phyloP scores from a whole-genome alignment of 2,113 vertebrate species.

The Dinomys branickii region DNA sequence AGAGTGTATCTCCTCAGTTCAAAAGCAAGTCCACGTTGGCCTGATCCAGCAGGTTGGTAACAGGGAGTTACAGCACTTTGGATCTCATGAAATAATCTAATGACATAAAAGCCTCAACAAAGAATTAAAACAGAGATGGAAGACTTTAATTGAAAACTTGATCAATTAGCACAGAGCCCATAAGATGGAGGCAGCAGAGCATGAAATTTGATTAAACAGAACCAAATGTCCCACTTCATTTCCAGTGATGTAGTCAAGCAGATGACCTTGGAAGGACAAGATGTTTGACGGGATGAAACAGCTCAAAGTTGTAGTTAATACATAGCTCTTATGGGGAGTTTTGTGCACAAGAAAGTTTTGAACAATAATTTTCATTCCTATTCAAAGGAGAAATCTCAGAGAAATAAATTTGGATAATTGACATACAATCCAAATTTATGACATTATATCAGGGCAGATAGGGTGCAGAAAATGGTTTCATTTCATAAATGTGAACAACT shows the following conservation, averaged over 20 bases:
- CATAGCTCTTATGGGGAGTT: conserved; percentile 81
- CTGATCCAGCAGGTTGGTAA: conserved; percentile 63
- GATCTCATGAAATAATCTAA: conserved; percentile 84
- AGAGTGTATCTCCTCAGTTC: conserved; percentile 21
- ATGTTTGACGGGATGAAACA: conserved; percentile 79
- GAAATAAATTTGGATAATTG: conserved; percentile 86
- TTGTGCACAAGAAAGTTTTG: conserved; percentile 80
- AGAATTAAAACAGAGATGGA: conserved; percentile 90
- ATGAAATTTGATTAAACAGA: conserved; percentile 90
- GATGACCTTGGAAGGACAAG: conserved; percentile 87
- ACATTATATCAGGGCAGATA: conserved; percentile 77
- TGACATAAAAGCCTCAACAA: conserved; percentile 88
- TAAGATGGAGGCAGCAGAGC: conserved; percentile 86
- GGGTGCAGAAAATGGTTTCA: conserved; percentile 74
- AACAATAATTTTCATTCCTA: conserved; percentile 84
- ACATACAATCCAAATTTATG: conserved; percentile 86
- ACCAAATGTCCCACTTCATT: conserved; percentile 86
- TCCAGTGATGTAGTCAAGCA: conserved; percentile 80
- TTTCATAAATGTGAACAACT: conserved; percentile 81
- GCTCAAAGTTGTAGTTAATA: conserved; percentile 72
- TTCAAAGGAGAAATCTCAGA: conserved; percentile 79
- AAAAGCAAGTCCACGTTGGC: conserved; percentile 38
- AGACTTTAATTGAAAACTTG: conserved; percentile 90
- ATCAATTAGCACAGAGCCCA: conserved; percentile 90
- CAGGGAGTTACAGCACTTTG: conserved; percentile 67